Base-by-base conservation (phyloP, 2,113 vertebrate genomes). In the Ceratotherium simum region DNA sequence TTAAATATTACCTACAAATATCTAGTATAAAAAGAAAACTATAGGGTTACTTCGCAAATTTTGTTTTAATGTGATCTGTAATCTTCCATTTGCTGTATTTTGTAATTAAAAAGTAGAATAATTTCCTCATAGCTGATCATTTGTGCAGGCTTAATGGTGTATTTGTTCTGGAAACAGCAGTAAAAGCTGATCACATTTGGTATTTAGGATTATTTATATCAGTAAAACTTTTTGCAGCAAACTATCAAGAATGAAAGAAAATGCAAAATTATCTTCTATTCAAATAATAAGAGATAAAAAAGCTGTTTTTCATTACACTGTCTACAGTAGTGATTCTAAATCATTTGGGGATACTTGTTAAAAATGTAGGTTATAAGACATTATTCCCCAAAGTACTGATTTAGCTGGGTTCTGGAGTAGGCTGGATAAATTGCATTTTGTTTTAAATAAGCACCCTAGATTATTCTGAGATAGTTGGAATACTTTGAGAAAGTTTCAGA, bases 1-100 rank as follows among this genome's bases (percentile, higher is more conserved):
- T 86, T 69, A 83, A 96, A 67, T 78, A 80, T 27, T 78, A 7
- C 14, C 46, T 84, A 64, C 13, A 95, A 51, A 70, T 79, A 94
- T 31, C 29, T 72, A 70, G 5, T 75, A 67, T 90, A 82, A 78
- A 90, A 92, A 94, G 25, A 83, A 88, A 88, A 87, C 31, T 86
- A 4, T 58, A 46, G 23, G 56, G 23, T 92, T 80, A 69, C 12
- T 72, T n/a, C 96, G 51, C 31, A 95, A 10, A 23, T 82, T 93
- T 91, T 86, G 62, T 96, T 97, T 69, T 88, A 91, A 85, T 81
- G 17, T 92, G 33, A 56, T 81, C 56, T 93, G 1, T 88, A 76
- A 48, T 88, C 20, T 95, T 94, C 27, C 29, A 39, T 70, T 92
- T 97, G 67, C 36, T 96, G 0, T 93, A 76, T 88, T 95, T 94